Evolutionary conservation across 2,113 vertebrate genomes (phyloP).

Genomic region (Carassius auratus): DNA sequence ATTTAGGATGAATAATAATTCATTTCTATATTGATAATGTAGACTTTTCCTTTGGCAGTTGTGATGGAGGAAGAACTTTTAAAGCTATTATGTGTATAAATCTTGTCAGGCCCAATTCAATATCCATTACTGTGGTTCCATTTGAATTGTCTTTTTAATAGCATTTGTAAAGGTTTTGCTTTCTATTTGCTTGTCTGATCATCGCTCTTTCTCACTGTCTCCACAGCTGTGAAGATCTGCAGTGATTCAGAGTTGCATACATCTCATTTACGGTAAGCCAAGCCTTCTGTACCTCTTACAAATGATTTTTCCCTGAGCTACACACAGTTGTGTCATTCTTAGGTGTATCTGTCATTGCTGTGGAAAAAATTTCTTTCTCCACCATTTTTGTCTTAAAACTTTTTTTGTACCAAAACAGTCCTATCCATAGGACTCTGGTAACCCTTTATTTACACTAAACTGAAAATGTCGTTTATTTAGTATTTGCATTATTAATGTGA

Average conservation of each 20-base stretch:
- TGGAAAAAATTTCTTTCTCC: neutral
- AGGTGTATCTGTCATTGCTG: neutral
- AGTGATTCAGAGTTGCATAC: slow-evolving; percentile 59
- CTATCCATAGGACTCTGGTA: neutral
- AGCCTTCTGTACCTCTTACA: neutral
- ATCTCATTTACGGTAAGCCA: slow-evolving; percentile 67
- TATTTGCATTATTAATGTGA: neutral
- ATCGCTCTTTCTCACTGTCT: slow-evolving; percentile 20
- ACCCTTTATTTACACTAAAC: no score
- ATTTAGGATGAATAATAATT: neutral
- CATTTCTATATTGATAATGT: neutral
- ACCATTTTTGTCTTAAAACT: no score
- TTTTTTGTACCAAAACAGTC: neutral
- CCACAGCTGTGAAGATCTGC: slow-evolving; percentile 71
- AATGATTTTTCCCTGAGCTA: no score
- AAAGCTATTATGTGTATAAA: neutral
- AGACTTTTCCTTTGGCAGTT: slow-evolving; percentile 4
- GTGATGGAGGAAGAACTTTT: neutral
- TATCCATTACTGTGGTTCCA: neutral
- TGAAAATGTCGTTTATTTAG: no score
- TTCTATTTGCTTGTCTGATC: neutral
- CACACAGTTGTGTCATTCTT: neutral
- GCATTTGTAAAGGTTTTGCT: neutral
- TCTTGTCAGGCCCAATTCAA: neutral
- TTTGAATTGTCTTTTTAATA: slow-evolving; percentile 4